These are phyloP conservation scores for Desmophyllum pertusum DNA, from an alignment of 92 coral and sea anemone species.

Conservation along the genomic window DNA sequence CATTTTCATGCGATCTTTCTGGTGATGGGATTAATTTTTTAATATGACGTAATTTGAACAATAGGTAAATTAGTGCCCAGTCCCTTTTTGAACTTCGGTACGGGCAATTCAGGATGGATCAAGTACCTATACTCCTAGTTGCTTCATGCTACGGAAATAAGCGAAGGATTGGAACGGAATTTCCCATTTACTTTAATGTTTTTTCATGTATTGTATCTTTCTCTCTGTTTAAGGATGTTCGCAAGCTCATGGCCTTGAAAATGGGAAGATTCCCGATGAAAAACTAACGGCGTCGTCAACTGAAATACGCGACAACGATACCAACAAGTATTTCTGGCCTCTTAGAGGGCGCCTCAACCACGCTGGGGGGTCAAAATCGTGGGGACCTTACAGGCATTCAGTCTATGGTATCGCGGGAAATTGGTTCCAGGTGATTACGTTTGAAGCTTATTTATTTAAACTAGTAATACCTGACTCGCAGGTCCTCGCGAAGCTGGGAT, in stretches of 20 bases:
- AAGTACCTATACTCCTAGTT: background rate
- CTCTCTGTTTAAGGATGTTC: conserved; percentile 41
- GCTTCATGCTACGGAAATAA: background rate
- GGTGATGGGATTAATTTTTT: too few relatives aligned
- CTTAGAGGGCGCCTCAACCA: conserved; percentile 65
- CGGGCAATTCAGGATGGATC: too few relatives aligned
- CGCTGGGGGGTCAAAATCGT: conserved; percentile 19
- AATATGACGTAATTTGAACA: too few relatives aligned
- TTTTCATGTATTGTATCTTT: background rate
- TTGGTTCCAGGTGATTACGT: conserved; percentile 28
- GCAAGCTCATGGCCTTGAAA: conserved; percentile 70
- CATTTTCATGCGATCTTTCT: too few relatives aligned
- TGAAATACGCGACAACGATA: background rate
- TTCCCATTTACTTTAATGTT: background rate
- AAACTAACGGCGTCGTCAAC: conserved; percentile 68
- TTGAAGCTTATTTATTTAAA: too few relatives aligned
- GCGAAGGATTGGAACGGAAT: background rate
- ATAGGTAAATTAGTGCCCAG: too few relatives aligned
- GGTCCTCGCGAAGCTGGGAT: too few relatives aligned
- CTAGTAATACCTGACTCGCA: too few relatives aligned
- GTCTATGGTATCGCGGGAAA: background rate
- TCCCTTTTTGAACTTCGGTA: too few relatives aligned
- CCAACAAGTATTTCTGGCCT: conserved; percentile 55
- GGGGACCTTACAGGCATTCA: conserved; percentile 53
- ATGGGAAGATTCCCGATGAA: conserved; percentile 56